phyloP scores from a whole-genome alignment of 2,888 invertebrate species.

The Epinotia demarniana region DNA sequence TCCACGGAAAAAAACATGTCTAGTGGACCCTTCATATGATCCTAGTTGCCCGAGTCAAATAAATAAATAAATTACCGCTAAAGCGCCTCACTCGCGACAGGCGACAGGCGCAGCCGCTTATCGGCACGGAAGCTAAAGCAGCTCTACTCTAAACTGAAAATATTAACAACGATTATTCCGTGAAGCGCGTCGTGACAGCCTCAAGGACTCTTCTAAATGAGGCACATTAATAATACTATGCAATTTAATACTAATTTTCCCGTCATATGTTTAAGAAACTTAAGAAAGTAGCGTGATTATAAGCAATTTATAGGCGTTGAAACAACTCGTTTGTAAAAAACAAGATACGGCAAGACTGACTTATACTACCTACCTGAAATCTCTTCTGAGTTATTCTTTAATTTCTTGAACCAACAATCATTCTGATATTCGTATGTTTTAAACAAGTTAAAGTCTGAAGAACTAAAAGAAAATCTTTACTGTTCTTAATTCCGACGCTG shows the following conservation, averaged over 20 bases:
- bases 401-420: neutral
- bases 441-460: no score
- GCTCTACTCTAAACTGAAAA: slow-evolving; percentile 49
- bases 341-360: neutral
- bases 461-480: no score
- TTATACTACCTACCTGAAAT: neutral
- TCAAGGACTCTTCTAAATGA: slow-evolving; percentile 41
- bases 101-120: slow-evolving; percentile 51
- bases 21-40: no score
- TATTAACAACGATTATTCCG: slow-evolving; percentile 45
- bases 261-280: neutral
- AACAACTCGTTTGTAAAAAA: neutral
- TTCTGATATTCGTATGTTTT: neutral
- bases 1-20: no score
- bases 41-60: no score
- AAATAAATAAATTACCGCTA: neutral
- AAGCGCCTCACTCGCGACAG: slow-evolving; percentile 51
- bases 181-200: slow-evolving; percentile 35
- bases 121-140: slow-evolving; percentile 60
- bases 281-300: slow-evolving; percentile 11
- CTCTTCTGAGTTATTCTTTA: neutral
- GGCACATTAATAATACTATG: slow-evolving; percentile 37
- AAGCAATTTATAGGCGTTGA: slow-evolving; percentile 8
- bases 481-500: no score
- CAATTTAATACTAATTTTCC: slow-evolving; percentile 32